These are phyloP conservation scores for Listronotus bonariensis DNA, from an alignment of 1,140 invertebrate genomes.

Conservation along the genomic window DNA sequence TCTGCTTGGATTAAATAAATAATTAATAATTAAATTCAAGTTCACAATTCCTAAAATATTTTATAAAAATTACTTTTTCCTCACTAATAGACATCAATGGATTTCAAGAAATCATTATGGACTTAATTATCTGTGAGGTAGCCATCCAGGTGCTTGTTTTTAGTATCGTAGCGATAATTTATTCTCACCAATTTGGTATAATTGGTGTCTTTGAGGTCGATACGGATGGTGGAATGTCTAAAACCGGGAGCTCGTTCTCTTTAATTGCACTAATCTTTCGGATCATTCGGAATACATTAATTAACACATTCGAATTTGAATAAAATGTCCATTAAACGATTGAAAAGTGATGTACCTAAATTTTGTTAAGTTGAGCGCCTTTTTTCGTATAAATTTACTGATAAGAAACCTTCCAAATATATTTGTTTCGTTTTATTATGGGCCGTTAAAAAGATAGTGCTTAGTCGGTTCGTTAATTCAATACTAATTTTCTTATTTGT, in stretches of 20 bases:
- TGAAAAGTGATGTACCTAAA: slow-evolving; percentile 49
- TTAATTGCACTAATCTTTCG: slow-evolving; percentile 52
- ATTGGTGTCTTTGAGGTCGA: slow-evolving; percentile 48
- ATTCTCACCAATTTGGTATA: slow-evolving; percentile 51
- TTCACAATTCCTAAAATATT: no score
- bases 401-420: slow-evolving; percentile 37
- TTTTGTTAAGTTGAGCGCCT: slow-evolving; percentile 27
- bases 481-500: slow-evolving; percentile 46
- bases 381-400: slow-evolving; percentile 41
- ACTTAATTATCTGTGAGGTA: slow-evolving; percentile 39
- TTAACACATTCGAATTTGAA: slow-evolving; percentile 52
- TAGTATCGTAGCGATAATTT: slow-evolving; percentile 45
- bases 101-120: slow-evolving; percentile 34
- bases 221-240: slow-evolving; percentile 44
- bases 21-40: no score
- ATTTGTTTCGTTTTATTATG: slow-evolving; percentile 39
- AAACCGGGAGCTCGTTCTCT: slow-evolving; percentile 50
- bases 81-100: slow-evolving; percentile 15
- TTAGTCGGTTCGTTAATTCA: slow-evolving; percentile 37
- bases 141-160: slow-evolving; percentile 45
- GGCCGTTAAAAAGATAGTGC: slow-evolving; percentile 30
- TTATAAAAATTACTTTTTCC: slow-evolving; percentile 1
- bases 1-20: no score
- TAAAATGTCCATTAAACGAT: slow-evolving; percentile 50
- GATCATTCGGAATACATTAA: slow-evolving; percentile 50